Evolutionary conservation across 1,140 invertebrate genomes (phyloP).

Genomic region (Papilio dardanus): DNA sequence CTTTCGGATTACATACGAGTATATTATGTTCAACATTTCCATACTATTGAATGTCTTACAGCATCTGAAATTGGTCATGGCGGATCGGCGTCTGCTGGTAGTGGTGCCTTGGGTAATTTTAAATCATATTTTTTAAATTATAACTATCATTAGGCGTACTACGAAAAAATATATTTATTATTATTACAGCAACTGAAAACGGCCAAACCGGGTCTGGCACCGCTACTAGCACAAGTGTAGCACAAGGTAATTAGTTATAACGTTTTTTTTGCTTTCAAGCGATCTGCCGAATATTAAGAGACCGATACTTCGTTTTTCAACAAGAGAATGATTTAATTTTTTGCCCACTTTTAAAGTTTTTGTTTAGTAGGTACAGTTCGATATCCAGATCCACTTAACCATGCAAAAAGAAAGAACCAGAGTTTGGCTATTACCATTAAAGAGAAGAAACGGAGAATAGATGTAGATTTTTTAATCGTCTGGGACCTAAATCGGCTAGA

Average conservation of each 20-base stretch:
- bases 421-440: no score
- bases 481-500: no score
- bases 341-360: background rate
- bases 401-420: no score
- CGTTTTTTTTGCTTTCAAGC: background rate
- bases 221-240: background rate
- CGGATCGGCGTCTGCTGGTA: background rate
- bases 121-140: background rate
- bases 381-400: no score
- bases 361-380: no score
- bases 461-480: no score
- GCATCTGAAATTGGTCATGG: background rate
- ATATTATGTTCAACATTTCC: no score
- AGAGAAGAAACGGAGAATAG: no score
- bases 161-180: background rate
- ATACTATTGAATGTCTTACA: background rate
- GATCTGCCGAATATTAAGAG: background rate
- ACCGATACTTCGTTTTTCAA: background rate
- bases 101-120: background rate
- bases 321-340: background rate
- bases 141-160: background rate
- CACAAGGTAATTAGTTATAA: background rate
- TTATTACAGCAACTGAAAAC: background rate
- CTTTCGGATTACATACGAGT: no score
- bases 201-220: background rate